Percentiles rank a stretch among this genome's conserved stretches.
Evolutionary conservation across 2,113 vertebrate species (phyloP).

Genomic region (Fregata magnificens): DNA sequence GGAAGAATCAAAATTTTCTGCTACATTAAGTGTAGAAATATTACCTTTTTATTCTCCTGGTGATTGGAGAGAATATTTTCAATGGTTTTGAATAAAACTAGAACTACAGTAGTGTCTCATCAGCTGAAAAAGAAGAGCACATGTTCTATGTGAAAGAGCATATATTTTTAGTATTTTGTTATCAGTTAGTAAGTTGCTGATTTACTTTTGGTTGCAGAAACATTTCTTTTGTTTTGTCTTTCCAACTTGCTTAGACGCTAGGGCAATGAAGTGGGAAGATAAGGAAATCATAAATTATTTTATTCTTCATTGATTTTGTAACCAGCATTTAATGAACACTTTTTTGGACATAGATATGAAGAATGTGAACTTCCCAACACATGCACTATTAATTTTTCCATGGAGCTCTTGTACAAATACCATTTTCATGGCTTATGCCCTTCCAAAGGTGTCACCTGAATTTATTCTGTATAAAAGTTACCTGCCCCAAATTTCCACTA

Average conservation of each 20-base stretch:
- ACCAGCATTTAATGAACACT: neutral
- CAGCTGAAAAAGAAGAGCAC: neutral
- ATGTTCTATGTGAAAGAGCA: neutral
- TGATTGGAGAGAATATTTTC: neutral
- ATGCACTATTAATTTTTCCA: neutral
- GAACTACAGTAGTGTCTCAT: neutral
- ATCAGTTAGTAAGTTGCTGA: neutral
- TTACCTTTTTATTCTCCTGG: neutral
- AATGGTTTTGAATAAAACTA: neutral
- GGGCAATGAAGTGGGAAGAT: neutral
- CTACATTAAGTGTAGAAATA: neutral
- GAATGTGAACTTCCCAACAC: neutral
- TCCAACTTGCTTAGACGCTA: neutral
- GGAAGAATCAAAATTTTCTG: neutral
- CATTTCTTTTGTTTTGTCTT: neutral
- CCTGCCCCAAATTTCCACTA: neutral
- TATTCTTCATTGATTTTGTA: neutral
- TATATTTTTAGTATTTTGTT: neutral
- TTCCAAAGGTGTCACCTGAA: neutral
- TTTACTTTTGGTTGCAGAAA: neutral
- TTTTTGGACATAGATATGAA: neutral
- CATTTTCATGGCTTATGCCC: neutral
- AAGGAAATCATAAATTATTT: neutral
- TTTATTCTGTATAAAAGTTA: neutral
- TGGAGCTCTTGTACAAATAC: neutral